Evolutionary conservation across 2,113 vertebrate species (phyloP), one percentile per base, ranked within the genome.

Genomic region (Petromus typicus): DNA sequence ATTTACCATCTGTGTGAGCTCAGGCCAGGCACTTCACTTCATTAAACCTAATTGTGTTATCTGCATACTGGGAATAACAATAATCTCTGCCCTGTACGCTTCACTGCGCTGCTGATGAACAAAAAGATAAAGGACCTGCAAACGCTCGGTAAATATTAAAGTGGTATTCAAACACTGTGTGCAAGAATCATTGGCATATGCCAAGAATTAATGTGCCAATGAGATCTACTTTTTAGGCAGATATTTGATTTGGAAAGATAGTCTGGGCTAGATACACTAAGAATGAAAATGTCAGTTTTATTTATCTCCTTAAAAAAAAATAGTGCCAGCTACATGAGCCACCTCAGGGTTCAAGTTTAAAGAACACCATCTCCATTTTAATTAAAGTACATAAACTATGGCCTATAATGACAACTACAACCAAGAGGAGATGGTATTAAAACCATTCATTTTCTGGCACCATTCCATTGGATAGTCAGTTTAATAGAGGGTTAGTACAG

Each of bases 241-340:
- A 57, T 37, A 73, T n/a, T 61, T 96, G 59, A 96, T 95, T 96
- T 91, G 84, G 69, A 96, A 89, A 91, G 91, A 64, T 89, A 93
- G 92, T 92, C 67, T 86, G 67, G 45, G 40, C 48, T 96, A 91
- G 75, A 86, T 83, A 97, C 90, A 96, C 40, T 91, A 95, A 94
- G 96, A 95, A 90, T 89, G 88, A 96, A 97, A 96, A 96, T 98
- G 95, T 98, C 95, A 97, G 89, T 96, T 94, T 95, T 96, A 96
- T 97, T 98, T 98, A 96, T 69, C 96, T 94, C 54, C 63, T 94
- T 40, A 3, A 40, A 94, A 93, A n/a, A 87, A 96, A 96, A 93
- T 54, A 96, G 83, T 84, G 51, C 86, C 79, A 80, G 83, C 86
- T 48, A 30, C 45, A 54, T 40, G 57, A 94, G 88, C 61, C 87